Conservation (phyloP, 1,140 invertebrate genomes). For the Drosophila grimshawi region DNA sequence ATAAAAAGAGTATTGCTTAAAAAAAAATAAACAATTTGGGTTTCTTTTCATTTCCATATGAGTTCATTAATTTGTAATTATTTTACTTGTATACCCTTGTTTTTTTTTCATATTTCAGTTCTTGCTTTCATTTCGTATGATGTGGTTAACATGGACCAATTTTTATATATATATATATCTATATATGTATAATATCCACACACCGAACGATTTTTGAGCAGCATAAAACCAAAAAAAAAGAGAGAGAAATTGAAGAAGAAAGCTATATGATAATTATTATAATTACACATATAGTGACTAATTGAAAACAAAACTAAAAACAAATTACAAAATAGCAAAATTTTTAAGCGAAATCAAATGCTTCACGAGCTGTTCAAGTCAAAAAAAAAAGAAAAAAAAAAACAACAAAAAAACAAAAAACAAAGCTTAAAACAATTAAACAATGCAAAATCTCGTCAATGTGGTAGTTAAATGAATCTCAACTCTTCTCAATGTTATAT, state of each 20-base stretch:
- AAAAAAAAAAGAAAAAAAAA: slow-evolving; percentile 27
- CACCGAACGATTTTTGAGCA: slow-evolving; percentile 45
- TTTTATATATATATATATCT: slow-evolving; percentile 54
- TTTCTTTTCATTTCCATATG: slow-evolving; percentile 23
- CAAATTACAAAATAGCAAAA: slow-evolving; percentile 65
- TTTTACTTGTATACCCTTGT: slow-evolving; percentile 4
- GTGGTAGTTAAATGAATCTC: slow-evolving; percentile 83
- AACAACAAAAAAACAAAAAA: slow-evolving; percentile 25
- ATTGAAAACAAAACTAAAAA: slow-evolving; percentile 30
- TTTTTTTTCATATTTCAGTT: slow-evolving; percentile 18
- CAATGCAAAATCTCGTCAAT: slow-evolving; percentile 67
- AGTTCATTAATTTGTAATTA: not conserved
- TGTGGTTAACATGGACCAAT: slow-evolving; percentile 82
- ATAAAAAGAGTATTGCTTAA: slow-evolving; percentile 72
- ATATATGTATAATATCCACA: slow-evolving; percentile 41
- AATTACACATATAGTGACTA: slow-evolving; percentile 51
- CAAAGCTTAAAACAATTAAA: slow-evolving; percentile 58
- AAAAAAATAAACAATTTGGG: slow-evolving; percentile 47
- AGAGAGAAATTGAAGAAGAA: not conserved
- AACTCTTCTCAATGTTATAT: slow-evolving; percentile 80
- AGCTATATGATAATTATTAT: slow-evolving; percentile 54
- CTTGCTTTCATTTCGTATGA: slow-evolving; percentile 52
- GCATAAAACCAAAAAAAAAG: slow-evolving; percentile 25
- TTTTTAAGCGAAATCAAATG: slow-evolving; percentile 73
- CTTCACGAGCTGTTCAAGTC: slow-evolving; percentile 55